Conservation (phyloP, 2,797 vertebrate species). For the Heliangelus exortis region DNA sequence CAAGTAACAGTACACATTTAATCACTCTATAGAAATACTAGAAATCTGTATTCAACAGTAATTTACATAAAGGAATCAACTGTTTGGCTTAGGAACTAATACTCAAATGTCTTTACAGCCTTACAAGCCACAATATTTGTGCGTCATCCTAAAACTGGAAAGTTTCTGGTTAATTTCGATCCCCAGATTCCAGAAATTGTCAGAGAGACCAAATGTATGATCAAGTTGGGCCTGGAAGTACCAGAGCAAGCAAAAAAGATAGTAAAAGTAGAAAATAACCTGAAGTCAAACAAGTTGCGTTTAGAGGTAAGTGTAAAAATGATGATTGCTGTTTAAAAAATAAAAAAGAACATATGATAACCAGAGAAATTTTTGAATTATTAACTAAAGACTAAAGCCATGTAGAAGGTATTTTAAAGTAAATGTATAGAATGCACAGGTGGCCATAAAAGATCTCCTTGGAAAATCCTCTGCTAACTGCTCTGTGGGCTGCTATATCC, state of each 20-base stretch:
- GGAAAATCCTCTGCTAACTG: neutral
- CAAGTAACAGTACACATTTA: neutral
- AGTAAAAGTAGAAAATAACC: slow-evolving; percentile 75
- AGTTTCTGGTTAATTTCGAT: slow-evolving; percentile 84
- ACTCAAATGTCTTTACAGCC: slow-evolving; percentile 71
- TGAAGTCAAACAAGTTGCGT: slow-evolving; percentile 74
- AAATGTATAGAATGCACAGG: neutral
- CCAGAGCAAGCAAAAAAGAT: slow-evolving; percentile 80
- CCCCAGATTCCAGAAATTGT: slow-evolving; percentile 82
- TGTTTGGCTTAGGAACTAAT: neutral
- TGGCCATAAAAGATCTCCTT: neutral
- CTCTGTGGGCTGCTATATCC: neutral
- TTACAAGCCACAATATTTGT: slow-evolving; percentile 81
- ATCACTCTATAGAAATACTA: neutral
- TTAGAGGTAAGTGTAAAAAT: slow-evolving; percentile 78
- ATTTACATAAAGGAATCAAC: neutral
- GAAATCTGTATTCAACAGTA: neutral
- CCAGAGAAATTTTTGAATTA: neutral
- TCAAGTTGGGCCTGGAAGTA: slow-evolving; percentile 83
- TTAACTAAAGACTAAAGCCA: neutral
- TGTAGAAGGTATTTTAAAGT: neutral
- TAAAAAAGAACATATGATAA: neutral
- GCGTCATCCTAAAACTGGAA: slow-evolving; percentile 78
- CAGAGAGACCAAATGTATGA: slow-evolving; percentile 83
- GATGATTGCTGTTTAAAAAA: neutral